A percentile compares a stretch with the other conserved stretches of the same genome.
Evolutionary conservation across 92 coral and sea anemone genomes (phyloP).

Genomic region (Zoanthus gigantus): DNA sequence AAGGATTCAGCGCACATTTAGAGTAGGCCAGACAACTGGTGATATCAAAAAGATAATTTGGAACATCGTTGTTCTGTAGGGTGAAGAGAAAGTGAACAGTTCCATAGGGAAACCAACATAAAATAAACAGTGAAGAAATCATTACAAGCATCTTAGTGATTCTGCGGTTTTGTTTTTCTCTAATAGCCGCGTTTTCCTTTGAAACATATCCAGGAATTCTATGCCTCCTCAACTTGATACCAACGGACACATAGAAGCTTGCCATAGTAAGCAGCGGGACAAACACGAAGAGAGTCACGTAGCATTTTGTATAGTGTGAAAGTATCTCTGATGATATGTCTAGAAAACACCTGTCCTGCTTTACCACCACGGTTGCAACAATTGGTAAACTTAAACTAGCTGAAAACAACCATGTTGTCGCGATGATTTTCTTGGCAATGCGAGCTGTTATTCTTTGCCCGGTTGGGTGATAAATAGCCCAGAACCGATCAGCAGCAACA

Average conservation of each 20-base stretch:
- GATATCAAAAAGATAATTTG: slow-evolving; percentile 16
- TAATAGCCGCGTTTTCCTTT: background rate
- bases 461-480: background rate
- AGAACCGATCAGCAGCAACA: slow-evolving; percentile 4
- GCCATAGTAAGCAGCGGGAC: background rate
- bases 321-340: background rate
- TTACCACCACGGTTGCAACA: background rate
- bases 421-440: background rate
- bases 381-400: background rate
- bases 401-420: background rate
- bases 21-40: slow-evolving; percentile 14
- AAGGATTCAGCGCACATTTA: slow-evolving; percentile 3
- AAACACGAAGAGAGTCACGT: background rate
- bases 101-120: slow-evolving; percentile 15
- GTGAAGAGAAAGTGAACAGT: background rate
- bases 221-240: background rate
- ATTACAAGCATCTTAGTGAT: background rate
- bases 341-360: background rate
- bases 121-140: background rate
- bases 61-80: background rate
- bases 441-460: background rate
- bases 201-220: slow-evolving; percentile 24
- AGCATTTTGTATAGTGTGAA: background rate
- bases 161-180: slow-evolving; percentile 8
- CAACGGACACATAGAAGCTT: background rate